Evolutionary conservation across 1,140 invertebrate species (phyloP).

Genomic region (Psix sp.): DNA sequence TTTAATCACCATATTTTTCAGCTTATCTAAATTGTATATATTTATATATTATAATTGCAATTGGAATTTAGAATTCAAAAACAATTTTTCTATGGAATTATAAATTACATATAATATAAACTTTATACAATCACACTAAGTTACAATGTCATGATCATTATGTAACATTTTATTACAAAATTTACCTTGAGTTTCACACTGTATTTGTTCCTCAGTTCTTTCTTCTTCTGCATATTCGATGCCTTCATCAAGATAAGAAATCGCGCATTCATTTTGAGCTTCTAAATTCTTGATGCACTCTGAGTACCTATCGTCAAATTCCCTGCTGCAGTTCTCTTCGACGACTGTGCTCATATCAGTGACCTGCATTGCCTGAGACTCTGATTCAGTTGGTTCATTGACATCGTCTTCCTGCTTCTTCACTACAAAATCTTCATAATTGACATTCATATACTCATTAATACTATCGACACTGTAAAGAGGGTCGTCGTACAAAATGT

Average conservation of each 20-base stretch:
- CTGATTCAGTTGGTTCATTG: neutral
- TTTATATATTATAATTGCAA: too few relatives aligned
- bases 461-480: constrained; percentile 46
- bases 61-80: too few relatives aligned
- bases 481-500: constrained; percentile 45
- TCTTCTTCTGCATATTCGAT: constrained; percentile 9
- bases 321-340: constrained; percentile 19
- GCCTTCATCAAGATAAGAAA: constrained; percentile 8
- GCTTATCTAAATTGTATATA: too few relatives aligned
- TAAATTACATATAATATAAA: too few relatives aligned
- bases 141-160: too few relatives aligned
- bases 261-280: constrained; percentile 6
- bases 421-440: constrained; percentile 33
- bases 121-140: too few relatives aligned
- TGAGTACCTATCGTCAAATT: constrained; percentile 42
- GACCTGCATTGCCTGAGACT: constrained; percentile 1
- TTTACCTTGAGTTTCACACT: neutral
- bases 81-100: too few relatives aligned
- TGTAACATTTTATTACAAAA: too few relatives aligned
- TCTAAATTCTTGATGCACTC: constrained; percentile 52
- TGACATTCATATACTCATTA: constrained; percentile 50
- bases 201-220: neutral
- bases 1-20: too few relatives aligned
- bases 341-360: too few relatives aligned
- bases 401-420: constrained; percentile 11